A percentile compares a stretch with the other conserved stretches of the same genome.
Evolutionary conservation across 1,140 invertebrate genomes (phyloP).

Genomic region (Meloidogyne chitwoodi): DNA sequence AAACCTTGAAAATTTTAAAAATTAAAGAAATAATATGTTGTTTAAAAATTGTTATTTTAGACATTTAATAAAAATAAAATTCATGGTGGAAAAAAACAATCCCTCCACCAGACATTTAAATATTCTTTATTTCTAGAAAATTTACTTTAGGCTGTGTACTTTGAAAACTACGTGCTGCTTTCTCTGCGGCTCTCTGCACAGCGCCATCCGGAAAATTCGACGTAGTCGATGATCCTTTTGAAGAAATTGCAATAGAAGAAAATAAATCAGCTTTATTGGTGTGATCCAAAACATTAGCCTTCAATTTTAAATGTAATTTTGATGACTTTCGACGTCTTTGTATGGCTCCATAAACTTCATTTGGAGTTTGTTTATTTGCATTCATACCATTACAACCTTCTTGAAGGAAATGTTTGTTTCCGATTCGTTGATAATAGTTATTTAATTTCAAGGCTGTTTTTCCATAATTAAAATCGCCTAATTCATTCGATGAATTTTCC

Average conservation of each 20-base stretch:
- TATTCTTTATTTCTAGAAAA: not conserved
- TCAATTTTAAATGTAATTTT: not conserved
- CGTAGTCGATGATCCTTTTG: not conserved
- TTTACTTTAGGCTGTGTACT: conserved; percentile 57
- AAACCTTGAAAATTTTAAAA: conserved; percentile 58
- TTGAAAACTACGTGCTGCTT: conserved; percentile 56
- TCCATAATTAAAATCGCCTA: not conserved
- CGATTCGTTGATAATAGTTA: not conserved
- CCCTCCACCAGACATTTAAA: not conserved
- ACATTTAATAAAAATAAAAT: no score
- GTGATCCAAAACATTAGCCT: not conserved
- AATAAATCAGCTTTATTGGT: not conserved
- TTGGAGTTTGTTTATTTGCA: not conserved
- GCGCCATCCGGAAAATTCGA: conserved; percentile 56
- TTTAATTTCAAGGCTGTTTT: not conserved
- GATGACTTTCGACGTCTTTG: not conserved
- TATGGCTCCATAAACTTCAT: not conserved
- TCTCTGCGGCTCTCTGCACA: conserved; percentile 55
- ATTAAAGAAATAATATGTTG: no score
- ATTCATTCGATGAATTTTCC: not conserved
- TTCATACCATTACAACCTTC: not conserved
- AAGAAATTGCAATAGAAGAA: not conserved
- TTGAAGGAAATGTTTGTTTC: not conserved
- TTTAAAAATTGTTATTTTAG: no score
- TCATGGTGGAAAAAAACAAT: no score